These are phyloP conservation scores for Caenorhabditis briggsae DNA, from an alignment of 1,140 invertebrate species.

Conservation along the genomic window DNA sequence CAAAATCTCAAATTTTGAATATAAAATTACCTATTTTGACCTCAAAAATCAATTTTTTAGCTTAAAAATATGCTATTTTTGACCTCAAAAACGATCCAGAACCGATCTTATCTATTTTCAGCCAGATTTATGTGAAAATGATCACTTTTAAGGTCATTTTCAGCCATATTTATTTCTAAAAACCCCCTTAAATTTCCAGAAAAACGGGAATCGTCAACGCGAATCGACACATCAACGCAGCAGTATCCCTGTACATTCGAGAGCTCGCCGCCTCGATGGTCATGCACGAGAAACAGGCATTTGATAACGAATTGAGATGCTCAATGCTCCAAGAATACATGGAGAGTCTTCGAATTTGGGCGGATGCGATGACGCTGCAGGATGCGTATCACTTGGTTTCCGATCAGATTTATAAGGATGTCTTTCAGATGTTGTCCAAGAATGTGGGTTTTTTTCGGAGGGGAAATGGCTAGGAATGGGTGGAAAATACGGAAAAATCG, in stretches of 20 bases:
- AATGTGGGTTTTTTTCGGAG: not conserved
- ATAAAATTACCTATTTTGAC: too few species aligned
- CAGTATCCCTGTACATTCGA: not conserved
- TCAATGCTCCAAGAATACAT: slow-evolving; percentile 46
- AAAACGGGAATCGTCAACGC: slow-evolving; percentile 22
- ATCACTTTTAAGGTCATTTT: too few species aligned
- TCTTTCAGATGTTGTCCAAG: not conserved
- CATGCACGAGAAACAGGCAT: slow-evolving; percentile 21
- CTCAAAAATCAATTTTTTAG: too few species aligned
- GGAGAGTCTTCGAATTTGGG: slow-evolving; percentile 45
- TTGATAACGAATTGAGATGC: slow-evolving; percentile 11
- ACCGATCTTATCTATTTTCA: too few species aligned
- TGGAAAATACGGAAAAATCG: too few species aligned
- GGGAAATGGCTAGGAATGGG: too few species aligned
- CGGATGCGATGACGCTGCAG: not conserved
- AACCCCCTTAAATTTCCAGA: not conserved
- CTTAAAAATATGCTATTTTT: too few species aligned
- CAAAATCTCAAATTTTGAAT: too few species aligned
- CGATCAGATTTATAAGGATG: slow-evolving; percentile 19
- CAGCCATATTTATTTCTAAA: too few species aligned
- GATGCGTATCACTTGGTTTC: slow-evolving; percentile 6
- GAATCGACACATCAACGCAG: slow-evolving; percentile 30
- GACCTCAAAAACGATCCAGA: too few species aligned
- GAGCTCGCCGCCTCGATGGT: not conserved
- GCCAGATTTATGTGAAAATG: too few species aligned